Conservation (phyloP, 2,888 invertebrate species). For the Hedya salicella region DNA sequence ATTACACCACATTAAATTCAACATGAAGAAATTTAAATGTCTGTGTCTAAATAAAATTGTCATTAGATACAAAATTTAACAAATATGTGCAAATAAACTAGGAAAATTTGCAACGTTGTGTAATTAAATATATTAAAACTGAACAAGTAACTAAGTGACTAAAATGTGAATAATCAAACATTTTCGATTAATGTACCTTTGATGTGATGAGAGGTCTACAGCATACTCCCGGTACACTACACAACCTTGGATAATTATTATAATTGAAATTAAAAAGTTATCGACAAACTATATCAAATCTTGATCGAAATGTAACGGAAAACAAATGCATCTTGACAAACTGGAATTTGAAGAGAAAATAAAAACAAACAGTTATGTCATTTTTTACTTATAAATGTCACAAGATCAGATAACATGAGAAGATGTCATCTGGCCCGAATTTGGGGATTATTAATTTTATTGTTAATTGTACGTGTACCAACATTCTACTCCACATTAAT, state of each 20-base stretch:
- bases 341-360: conserved; percentile 24
- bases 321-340: conserved; percentile 51
- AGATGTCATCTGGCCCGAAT: too few species aligned
- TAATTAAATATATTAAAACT: conserved; percentile 79
- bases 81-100: conserved; percentile 84
- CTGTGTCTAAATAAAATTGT: conserved; percentile 81
- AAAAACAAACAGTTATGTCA: background rate
- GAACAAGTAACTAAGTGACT: conserved; percentile 79
- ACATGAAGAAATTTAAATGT: conserved; percentile 76
- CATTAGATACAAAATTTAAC: conserved; percentile 81
- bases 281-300: conserved; percentile 26
- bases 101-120: conserved; percentile 80
- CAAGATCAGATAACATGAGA: too few species aligned
- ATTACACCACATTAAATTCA: conserved; percentile 82
- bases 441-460: too few species aligned
- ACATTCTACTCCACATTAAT: too few species aligned
- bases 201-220: conserved; percentile 58
- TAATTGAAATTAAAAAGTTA: conserved; percentile 4
- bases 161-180: conserved; percentile 81
- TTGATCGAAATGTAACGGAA: conserved; percentile 42
- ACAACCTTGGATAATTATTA: conserved; percentile 61
- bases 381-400: too few species aligned
- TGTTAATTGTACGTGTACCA: too few species aligned
- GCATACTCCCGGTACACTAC: conserved; percentile 56
- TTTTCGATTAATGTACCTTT: conserved; percentile 62